phyloP scores from a whole-genome alignment of 2,113 vertebrate species.

The Hippopotamus amphibius region DNA sequence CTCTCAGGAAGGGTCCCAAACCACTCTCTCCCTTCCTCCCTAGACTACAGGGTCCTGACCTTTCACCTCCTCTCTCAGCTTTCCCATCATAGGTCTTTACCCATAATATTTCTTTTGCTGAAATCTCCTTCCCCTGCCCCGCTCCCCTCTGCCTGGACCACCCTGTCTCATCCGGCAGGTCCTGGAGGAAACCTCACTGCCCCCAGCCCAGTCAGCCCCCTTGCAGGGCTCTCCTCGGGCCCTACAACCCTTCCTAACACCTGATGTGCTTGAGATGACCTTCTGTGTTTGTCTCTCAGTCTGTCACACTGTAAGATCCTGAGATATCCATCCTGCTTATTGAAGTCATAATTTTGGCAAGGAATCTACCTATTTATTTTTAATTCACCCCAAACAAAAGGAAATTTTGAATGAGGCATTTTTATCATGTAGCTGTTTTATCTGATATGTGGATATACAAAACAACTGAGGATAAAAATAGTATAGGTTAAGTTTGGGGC shows the following conservation, averaged over 20 bases:
- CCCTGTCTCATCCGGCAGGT: neutral
- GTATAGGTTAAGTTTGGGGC: neutral
- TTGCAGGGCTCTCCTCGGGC: neutral
- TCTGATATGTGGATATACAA: neutral
- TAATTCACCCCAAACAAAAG: neutral
- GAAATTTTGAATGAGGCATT: neutral
- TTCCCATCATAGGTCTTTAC: neutral
- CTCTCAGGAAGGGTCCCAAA: neutral
- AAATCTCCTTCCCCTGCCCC: neutral
- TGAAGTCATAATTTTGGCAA: constrained; percentile 7
- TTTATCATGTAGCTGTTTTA: neutral
- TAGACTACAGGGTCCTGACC: neutral
- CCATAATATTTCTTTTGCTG: neutral
- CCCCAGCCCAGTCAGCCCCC: no score
- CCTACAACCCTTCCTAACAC: neutral
- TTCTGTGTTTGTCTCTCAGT: neutral
- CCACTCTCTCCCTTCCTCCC: neutral
- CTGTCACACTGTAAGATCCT: neutral
- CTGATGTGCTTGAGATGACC: neutral
- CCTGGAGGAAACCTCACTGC: neutral
- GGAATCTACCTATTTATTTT: neutral
- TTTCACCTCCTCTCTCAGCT: neutral
- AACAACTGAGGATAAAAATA: neutral
- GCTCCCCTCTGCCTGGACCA: fast-evolving
- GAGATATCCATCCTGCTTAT: neutral